A percentile compares a stretch with the other conserved stretches of the same genome.
Evolutionary conservation across 2,797 vertebrate genomes (phyloP).

Genomic region (Nasua narica): DNA sequence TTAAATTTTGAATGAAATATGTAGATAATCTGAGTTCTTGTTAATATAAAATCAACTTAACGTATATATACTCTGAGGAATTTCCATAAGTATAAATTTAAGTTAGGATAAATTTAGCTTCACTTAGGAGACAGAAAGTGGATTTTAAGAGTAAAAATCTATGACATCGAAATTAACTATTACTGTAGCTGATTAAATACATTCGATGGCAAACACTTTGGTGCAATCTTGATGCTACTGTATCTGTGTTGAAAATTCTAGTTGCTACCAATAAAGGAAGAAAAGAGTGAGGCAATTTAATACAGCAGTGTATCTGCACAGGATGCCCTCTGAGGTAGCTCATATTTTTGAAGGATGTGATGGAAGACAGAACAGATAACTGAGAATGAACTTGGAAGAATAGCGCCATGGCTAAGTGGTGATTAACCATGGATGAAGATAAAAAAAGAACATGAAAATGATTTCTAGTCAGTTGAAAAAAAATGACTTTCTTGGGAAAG

Average conservation of each 20-base stretch:
- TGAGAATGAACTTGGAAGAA: neutral
- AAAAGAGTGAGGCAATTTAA: neutral
- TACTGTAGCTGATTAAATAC: neutral
- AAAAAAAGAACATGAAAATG: neutral
- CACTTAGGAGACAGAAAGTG: neutral
- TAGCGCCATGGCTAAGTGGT: neutral
- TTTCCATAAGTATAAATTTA: neutral
- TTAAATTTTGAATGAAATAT: slow-evolving; percentile 28
- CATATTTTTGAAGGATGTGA: neutral
- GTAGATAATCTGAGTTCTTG: neutral
- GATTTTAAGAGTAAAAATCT: slow-evolving; percentile 20
- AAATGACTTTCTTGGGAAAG: neutral
- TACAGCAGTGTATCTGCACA: neutral
- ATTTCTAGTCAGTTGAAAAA: neutral
- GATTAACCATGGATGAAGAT: neutral
- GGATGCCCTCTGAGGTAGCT: neutral
- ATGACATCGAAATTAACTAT: neutral
- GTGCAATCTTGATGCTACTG: neutral
- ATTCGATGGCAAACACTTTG: neutral
- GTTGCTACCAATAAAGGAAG: neutral
- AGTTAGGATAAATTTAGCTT: slow-evolving; percentile 12
- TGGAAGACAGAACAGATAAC: neutral
- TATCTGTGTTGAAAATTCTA: neutral
- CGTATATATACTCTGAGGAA: neutral
- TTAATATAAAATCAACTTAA: slow-evolving; percentile 20